Evolutionary conservation across 2,113 vertebrate species (phyloP), one percentile per base, ranked within the genome.

Genomic region (Leucopsar rothschildi): DNA sequence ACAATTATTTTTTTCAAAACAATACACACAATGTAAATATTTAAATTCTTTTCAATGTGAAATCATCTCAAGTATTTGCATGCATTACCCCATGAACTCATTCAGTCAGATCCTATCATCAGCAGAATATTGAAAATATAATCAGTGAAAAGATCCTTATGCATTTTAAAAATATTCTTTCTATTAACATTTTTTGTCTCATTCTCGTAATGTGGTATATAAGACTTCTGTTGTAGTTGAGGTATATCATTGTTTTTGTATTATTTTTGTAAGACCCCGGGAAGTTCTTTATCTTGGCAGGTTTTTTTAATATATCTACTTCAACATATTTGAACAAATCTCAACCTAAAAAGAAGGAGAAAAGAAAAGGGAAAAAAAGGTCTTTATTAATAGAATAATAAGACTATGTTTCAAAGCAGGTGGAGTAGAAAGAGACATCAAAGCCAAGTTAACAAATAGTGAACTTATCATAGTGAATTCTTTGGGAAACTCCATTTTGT

Each of bases 291-390:
- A 29, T 60, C 44, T 40, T 80, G 5, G n/a, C 57, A 24, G 8
- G 8, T 5, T 7, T 53, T 76, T 81, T 88, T 28, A 4, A 22
- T 65, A 13, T 82, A 37, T 37, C 24, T 75, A 0, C 61, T 84
- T 69, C 18, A 53, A 65, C 12, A 73, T 7, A 11, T 72, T 96
- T 72, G 82, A 75, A 64, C 12, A 85, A 39, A 72, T 5, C 4
- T 83, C 71, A 70, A 8, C 14, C 8, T 66, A 12, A 68, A 91
- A 70, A 56, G n/a, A 27, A 52, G 37, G 10, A 16, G 1, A 28
- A 12, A 35, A 55, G 35, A 35, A 21, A 12, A 15, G 2, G 1
- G 1, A 0, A 4, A 14, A 57, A 19, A 3, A 1, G 1, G 2
- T 61, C 25, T 84, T 87, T 71, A 70, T 87, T 84, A 82, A 71